Evolutionary conservation across 2,888 invertebrate genomes (phyloP).

Genomic region (Steinernema hermaphroditum): DNA sequence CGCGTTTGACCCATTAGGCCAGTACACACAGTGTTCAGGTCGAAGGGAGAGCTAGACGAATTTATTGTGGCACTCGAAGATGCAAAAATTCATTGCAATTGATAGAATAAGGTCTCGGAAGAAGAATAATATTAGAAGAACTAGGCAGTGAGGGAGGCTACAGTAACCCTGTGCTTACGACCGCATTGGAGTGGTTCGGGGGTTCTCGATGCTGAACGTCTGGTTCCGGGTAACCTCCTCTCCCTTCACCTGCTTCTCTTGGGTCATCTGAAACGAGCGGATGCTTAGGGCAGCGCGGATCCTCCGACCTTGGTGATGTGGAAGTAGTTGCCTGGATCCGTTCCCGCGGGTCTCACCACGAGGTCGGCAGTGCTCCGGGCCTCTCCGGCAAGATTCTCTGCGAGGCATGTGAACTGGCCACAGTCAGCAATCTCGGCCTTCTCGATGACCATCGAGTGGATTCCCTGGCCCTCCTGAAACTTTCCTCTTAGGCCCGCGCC

Average conservation of each 20-base stretch:
- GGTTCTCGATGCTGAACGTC: constrained; percentile 40
- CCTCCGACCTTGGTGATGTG: constrained; percentile 58
- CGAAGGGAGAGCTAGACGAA: too few relatives aligned
- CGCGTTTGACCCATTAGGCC: too few relatives aligned
- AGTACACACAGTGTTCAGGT: too few relatives aligned
- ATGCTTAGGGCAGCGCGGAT: background rate
- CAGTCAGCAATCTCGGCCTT: constrained; percentile 92
- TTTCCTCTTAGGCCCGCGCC: background rate
- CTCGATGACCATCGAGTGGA: constrained; percentile 79
- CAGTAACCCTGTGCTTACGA: background rate
- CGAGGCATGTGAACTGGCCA: constrained; percentile 89
- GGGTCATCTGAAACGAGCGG: constrained; percentile 49
- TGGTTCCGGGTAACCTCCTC: constrained; percentile 42
- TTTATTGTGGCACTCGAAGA: too few relatives aligned
- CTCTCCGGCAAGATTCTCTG: constrained; percentile 92
- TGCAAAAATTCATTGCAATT: too few relatives aligned
- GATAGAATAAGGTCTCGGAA: too few relatives aligned
- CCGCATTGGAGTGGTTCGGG: constrained; percentile 37
- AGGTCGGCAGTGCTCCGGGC: constrained; percentile 73
- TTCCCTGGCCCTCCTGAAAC: constrained; percentile 63
- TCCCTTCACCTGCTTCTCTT: constrained; percentile 57
- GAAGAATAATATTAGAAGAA: too few relatives aligned
- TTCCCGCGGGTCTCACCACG: constrained; percentile 73
- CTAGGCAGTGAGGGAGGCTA: constrained; percentile 10
- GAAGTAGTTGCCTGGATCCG: constrained; percentile 63